Percentiles rank a stretch among this genome's conserved stretches.
Conservation (phyloP, 2,888 invertebrate genomes). For the Tetheella fluctuosa region DNA sequence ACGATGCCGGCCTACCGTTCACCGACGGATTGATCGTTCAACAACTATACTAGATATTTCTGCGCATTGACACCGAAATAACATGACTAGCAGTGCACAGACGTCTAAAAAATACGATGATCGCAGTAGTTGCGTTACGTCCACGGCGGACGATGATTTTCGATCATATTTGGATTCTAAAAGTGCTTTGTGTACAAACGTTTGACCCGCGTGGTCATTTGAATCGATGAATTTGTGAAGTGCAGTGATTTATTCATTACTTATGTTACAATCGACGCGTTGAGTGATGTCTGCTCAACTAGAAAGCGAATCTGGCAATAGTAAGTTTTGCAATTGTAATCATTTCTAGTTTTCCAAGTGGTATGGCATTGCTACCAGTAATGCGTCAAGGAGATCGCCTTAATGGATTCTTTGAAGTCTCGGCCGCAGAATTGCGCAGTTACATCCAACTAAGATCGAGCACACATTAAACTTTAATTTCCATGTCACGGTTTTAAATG, state of each 20-base stretch:
- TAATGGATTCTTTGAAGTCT: slow-evolving; percentile 70
- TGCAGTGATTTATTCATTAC: slow-evolving; percentile 45
- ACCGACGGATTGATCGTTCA: slow-evolving; percentile 50
- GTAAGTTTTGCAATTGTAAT: slow-evolving; percentile 57
- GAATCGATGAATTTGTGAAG: slow-evolving; percentile 41
- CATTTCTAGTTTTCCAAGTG: slow-evolving; percentile 39
- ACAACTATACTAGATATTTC: slow-evolving; percentile 32
- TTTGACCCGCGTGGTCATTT: slow-evolving; percentile 44
- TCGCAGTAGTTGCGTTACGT: slow-evolving; percentile 39
- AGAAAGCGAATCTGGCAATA: slow-evolving; percentile 46
- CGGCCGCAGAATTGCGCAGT: slow-evolving; percentile 71
- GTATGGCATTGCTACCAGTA: slow-evolving; percentile 51
- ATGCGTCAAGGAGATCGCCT: slow-evolving; percentile 67
- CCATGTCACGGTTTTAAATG: slow-evolving; percentile 54
- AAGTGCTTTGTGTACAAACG: slow-evolving; percentile 57
- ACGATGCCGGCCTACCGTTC: slow-evolving; percentile 45
- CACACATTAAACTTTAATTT: slow-evolving; percentile 59
- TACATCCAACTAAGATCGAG: slow-evolving; percentile 53
- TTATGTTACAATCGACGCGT: slow-evolving; percentile 37
- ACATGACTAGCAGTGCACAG: slow-evolving; percentile 40
- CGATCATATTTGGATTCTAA: slow-evolving; percentile 49
- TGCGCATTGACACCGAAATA: slow-evolving; percentile 44
- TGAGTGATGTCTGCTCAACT: slow-evolving; percentile 55
- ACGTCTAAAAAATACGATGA: slow-evolving; percentile 49
- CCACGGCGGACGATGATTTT: slow-evolving; percentile 47